A percentile compares a stretch with the other conserved stretches of the same genome.
phyloP scores from a whole-genome alignment of 2,797 vertebrate genomes.

The Alfaro cultratus region DNA sequence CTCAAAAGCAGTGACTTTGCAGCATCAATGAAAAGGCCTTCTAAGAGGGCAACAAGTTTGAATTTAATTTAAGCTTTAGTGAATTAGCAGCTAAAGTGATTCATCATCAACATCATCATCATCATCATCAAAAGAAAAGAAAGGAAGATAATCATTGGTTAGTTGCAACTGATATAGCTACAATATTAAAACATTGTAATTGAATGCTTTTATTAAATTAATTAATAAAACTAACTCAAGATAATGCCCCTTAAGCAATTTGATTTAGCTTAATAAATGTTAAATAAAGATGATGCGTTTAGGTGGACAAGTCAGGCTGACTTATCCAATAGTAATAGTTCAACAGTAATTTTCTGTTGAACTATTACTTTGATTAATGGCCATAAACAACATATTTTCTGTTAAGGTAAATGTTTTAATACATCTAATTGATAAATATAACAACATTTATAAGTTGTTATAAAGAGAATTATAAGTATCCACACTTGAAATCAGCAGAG shows the following conservation, averaged over 20 bases:
- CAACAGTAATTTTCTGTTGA: neutral
- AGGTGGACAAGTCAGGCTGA: neutral
- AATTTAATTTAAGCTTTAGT: constrained; percentile 4
- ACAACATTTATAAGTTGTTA: neutral
- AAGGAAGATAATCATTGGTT: neutral
- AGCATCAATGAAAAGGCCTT: neutral
- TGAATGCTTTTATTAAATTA: neutral
- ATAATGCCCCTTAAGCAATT: neutral
- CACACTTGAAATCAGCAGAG: neutral
- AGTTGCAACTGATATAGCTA: neutral
- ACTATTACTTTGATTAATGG: neutral
- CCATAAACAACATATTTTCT: neutral
- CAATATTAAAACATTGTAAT: neutral
- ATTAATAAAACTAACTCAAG: neutral
- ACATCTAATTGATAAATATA: neutral
- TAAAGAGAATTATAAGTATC: neutral
- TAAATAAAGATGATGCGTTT: neutral
- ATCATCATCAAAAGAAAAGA: neutral
- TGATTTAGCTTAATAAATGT: neutral
- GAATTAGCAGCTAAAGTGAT: neutral
- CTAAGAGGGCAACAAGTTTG: constrained; percentile 11
- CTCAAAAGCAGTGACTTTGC: neutral
- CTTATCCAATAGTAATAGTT: too few species aligned
- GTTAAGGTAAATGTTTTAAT: neutral
- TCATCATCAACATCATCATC: too few species aligned